A percentile compares a stretch with the other conserved stretches of the same genome.
These are phyloP conservation scores for Gadus macrocephalus DNA, from an alignment of 2,113 vertebrate species.

Conservation along the genomic window DNA sequence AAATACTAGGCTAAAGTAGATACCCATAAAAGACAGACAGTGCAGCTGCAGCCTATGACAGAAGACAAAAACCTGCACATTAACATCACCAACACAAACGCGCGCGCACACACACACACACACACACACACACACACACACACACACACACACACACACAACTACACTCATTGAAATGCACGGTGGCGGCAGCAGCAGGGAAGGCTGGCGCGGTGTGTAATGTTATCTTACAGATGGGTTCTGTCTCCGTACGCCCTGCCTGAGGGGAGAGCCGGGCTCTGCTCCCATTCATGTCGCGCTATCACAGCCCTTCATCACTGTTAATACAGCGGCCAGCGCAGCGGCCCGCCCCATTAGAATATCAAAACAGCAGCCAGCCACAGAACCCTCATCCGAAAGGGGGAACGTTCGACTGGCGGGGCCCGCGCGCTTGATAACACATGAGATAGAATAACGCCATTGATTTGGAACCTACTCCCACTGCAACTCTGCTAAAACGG, in stretches of 20 bases:
- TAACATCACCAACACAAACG: too few species aligned
- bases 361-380: constrained; percentile 52
- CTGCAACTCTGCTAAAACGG: too few species aligned
- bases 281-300: constrained; percentile 62
- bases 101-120: too few species aligned
- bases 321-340: constrained; percentile 41
- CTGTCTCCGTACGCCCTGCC: constrained; percentile 53
- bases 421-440: constrained; percentile 31
- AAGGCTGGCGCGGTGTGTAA: constrained; percentile 59
- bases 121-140: too few species aligned
- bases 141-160: constrained; percentile 29
- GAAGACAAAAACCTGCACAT: too few species aligned
- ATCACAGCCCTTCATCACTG: constrained; percentile 60
- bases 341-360: constrained; percentile 52
- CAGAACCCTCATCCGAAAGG: constrained; percentile 42
- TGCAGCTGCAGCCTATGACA: too few species aligned
- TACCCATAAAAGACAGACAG: too few species aligned
- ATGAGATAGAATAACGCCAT: too few species aligned
- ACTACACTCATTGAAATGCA: constrained; percentile 55
- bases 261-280: constrained; percentile 45
- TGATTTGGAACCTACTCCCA: too few species aligned
- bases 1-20: too few species aligned
- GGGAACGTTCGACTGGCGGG: constrained; percentile 28
- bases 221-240: constrained; percentile 65
- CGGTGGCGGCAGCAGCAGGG: constrained; percentile 21